Evolutionary conservation across 2,888 invertebrate species (phyloP).

Genomic region (Eristalinus sepulchralis): DNA sequence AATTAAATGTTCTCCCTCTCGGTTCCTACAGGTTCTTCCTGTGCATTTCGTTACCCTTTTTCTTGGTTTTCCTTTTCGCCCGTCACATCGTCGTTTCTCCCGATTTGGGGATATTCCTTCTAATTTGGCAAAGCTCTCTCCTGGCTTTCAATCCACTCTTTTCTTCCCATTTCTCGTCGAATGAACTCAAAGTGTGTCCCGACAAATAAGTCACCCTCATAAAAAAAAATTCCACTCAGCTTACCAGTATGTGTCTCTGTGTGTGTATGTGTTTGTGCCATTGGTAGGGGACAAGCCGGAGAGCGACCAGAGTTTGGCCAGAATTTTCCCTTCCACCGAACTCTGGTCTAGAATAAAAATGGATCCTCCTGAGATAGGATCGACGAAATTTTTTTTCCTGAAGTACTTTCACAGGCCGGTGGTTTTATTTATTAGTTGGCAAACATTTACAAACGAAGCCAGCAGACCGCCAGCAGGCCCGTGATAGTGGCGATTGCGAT

Average conservation of each 20-base stretch:
- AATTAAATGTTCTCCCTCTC: slow-evolving; percentile 29
- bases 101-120: slow-evolving; percentile 29
- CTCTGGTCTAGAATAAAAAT: background rate
- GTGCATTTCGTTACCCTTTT: background rate
- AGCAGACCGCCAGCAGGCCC: background rate
- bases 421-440: slow-evolving; percentile 61
- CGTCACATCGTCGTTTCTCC: background rate
- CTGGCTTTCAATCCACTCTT: background rate
- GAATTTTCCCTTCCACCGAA: background rate
- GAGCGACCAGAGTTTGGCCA: background rate
- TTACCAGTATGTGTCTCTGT: background rate
- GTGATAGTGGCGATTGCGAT: slow-evolving; percentile 11
- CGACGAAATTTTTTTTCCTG: slow-evolving; percentile 27
- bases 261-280: too few relatives aligned
- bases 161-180: background rate
- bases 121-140: slow-evolving; percentile 35
- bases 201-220: slow-evolving; percentile 3
- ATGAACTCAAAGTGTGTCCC: slow-evolving; percentile 14
- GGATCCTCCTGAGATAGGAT: slow-evolving; percentile 56
- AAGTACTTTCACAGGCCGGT: slow-evolving; percentile 64
- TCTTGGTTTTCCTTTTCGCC: background rate
- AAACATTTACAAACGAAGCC: slow-evolving; percentile 9
- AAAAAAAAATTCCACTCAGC: slow-evolving; percentile 4
- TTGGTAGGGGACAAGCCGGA: too few relatives aligned
- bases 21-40: background rate